A percentile compares a stretch with the other conserved stretches of the same genome.
Evolutionary conservation across 2,888 invertebrate species (phyloP).

Genomic region (Pyrgus malvae): DNA sequence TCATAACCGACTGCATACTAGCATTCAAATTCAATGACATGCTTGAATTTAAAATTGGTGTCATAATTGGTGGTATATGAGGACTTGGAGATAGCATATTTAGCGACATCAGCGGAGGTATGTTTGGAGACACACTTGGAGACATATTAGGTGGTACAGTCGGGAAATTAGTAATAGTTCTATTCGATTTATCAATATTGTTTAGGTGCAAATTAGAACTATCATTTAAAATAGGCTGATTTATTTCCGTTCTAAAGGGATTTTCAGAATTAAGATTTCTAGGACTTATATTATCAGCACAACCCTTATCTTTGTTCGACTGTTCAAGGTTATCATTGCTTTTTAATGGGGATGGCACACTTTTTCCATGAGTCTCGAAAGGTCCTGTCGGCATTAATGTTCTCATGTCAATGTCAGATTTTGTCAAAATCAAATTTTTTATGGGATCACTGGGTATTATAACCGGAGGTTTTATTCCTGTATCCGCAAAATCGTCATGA

Average conservation of each 20-base stretch:
- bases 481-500: constrained; percentile 46
- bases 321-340: background rate
- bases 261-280: constrained; percentile 48
- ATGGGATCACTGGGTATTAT: constrained; percentile 70
- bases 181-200: constrained; percentile 43
- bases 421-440: constrained; percentile 42
- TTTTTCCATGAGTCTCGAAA: background rate
- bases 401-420: constrained; percentile 67
- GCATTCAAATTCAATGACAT: constrained; percentile 30
- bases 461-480: constrained; percentile 50
- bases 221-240: constrained; percentile 35
- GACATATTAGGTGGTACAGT: constrained; percentile 23
- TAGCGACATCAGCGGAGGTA: constrained; percentile 38
- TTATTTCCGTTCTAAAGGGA: constrained; percentile 53
- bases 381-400: constrained; percentile 35
- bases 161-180: constrained; percentile 30
- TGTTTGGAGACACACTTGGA: background rate
- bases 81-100: constrained; percentile 32
- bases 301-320: no score
- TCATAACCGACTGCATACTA: constrained; percentile 26
- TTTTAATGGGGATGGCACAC: constrained; percentile 1
- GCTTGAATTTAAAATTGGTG: constrained; percentile 25
- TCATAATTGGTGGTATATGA: constrained; percentile 16
- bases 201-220: constrained; percentile 40
- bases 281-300: constrained; percentile 9